Percentiles rank a stretch among this genome's conserved stretches.
Conservation (phyloP, 2,797 vertebrate genomes). For the Cyprinodon diabolis region DNA sequence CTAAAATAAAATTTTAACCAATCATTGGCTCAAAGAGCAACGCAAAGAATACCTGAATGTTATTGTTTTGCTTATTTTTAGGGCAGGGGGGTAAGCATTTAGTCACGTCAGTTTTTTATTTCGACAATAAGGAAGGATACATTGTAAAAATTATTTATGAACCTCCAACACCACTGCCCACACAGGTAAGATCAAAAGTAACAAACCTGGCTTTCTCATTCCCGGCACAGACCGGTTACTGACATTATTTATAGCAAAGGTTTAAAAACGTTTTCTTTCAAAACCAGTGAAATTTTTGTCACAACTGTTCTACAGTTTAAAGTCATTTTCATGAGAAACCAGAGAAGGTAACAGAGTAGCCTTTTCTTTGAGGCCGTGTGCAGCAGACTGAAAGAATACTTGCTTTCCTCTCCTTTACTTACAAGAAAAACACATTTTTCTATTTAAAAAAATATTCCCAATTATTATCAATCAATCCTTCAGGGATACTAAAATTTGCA, state of each 20-base stretch:
- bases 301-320: not conserved
- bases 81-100: constrained; percentile 16
- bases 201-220: not conserved
- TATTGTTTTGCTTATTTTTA: constrained; percentile 37
- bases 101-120: constrained; percentile 44
- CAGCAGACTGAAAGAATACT: not conserved
- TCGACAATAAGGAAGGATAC: constrained; percentile 30
- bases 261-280: too few relatives aligned
- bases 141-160: constrained; percentile 29
- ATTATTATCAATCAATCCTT: not conserved
- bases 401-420: too few relatives aligned
- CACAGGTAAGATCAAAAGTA: constrained; percentile 10
- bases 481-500: not conserved
- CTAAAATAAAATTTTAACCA: constrained; percentile 43
- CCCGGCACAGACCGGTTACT: too few relatives aligned
- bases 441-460: too few relatives aligned
- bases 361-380: not conserved
- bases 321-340: not conserved
- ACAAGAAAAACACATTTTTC: too few relatives aligned
- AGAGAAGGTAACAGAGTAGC: not conserved
- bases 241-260: not conserved
- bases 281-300: too few relatives aligned
- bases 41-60: constrained; percentile 44
- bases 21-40: constrained; percentile 33
- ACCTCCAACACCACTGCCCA: not conserved